Evolutionary conservation across 1,140 invertebrate species (phyloP).

Genomic region (Pseudobourletiella spinata): DNA sequence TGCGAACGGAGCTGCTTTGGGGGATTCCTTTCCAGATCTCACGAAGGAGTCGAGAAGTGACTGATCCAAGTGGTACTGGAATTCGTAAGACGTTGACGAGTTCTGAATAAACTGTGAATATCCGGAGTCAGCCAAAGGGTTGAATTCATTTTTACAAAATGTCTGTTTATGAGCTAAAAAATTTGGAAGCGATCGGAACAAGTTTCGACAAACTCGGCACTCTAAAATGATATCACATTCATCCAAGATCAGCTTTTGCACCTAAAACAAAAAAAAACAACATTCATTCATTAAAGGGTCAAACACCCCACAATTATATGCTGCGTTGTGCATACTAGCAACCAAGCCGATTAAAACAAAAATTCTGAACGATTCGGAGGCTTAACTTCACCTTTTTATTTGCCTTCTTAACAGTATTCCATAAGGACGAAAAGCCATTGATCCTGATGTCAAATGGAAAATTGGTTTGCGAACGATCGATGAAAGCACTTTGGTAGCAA

Average conservation of each 20-base stretch:
- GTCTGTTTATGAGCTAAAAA: slow-evolving; percentile 73
- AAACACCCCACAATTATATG: neutral
- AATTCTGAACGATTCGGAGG: neutral
- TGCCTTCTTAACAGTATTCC: slow-evolving; percentile 20
- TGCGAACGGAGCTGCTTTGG: neutral
- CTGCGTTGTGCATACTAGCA: neutral
- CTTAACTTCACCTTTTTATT: slow-evolving; percentile 9
- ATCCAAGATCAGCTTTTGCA: slow-evolving; percentile 57
- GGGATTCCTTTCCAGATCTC: neutral
- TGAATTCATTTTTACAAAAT: slow-evolving; percentile 49
- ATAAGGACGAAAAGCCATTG: slow-evolving; percentile 20
- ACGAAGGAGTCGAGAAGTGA: neutral
- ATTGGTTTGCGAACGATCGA: slow-evolving; percentile 18
- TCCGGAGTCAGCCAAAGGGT: slow-evolving; percentile 6
- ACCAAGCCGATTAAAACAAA: neutral
- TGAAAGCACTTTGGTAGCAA: neutral
- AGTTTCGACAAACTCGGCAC: slow-evolving; percentile 70
- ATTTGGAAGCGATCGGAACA: slow-evolving; percentile 72
- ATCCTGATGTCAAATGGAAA: slow-evolving; percentile 24
- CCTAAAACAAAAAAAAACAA: slow-evolving; percentile 45
- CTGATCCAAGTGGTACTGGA: slow-evolving; percentile 20
- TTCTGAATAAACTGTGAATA: slow-evolving; percentile 8
- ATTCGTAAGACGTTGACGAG: neutral
- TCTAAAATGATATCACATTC: slow-evolving; percentile 78
- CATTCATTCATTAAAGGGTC: neutral